Conservation (phyloP, 2,797 vertebrate species). For the Arremon aurantiirostris region DNA sequence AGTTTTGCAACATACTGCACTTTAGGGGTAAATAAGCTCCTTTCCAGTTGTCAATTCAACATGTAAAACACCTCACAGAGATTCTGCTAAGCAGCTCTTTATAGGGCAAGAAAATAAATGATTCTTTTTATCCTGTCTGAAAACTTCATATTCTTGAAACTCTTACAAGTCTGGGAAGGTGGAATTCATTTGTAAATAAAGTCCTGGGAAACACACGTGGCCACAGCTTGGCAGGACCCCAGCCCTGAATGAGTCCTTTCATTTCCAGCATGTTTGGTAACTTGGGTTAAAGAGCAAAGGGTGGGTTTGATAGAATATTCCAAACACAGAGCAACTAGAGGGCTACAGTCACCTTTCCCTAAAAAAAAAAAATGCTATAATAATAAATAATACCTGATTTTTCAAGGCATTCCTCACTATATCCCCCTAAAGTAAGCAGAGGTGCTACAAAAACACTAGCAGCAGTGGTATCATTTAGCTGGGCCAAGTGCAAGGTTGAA, state of each 20-base stretch:
- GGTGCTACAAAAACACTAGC: not conserved
- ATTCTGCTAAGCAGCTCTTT: slow-evolving; percentile 47
- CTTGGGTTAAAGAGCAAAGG: slow-evolving; percentile 33
- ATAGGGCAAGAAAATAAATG: slow-evolving; percentile 43
- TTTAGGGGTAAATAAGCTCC: slow-evolving; percentile 39
- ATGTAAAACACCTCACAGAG: slow-evolving; percentile 39
- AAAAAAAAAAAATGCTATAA: not conserved
- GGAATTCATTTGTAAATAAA: slow-evolving; percentile 62
- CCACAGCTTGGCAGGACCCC: slow-evolving; percentile 42
- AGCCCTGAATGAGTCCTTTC: slow-evolving; percentile 67
- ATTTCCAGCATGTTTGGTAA: slow-evolving; percentile 53
- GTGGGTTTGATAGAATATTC: slow-evolving; percentile 53
- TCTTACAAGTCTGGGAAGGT: slow-evolving; percentile 58
- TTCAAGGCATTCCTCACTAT: slow-evolving; percentile 1
- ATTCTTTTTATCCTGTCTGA: slow-evolving; percentile 59
- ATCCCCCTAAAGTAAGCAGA: slow-evolving; percentile 4
- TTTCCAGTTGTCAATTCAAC: slow-evolving; percentile 36
- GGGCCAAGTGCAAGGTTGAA: not conserved
- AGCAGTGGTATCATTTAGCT: not conserved
- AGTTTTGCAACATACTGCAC: slow-evolving; percentile 39
- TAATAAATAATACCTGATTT: not conserved
- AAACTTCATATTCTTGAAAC: slow-evolving; percentile 64
- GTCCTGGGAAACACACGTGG: slow-evolving; percentile 56
- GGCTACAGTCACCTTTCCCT: not conserved
- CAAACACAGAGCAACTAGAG: slow-evolving; percentile 33